A percentile compares a stretch with the other conserved stretches of the same genome.
Evolutionary conservation across 2,797 vertebrate genomes (phyloP).

Genomic region (Psittacula derbiana): DNA sequence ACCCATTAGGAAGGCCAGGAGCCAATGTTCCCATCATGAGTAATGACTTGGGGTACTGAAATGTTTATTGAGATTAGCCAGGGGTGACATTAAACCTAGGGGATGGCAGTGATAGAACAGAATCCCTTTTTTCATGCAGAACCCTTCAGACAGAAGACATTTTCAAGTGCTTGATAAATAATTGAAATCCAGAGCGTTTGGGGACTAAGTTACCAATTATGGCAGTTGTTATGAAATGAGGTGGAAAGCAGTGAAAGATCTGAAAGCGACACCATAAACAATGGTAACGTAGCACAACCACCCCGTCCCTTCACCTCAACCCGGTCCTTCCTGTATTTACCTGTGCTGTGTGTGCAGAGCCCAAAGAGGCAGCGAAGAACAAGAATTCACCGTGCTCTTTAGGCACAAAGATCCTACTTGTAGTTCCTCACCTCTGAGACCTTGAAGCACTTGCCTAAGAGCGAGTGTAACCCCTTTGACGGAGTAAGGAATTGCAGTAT

Average conservation of each 20-base stretch:
- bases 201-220: background rate
- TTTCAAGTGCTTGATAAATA: background rate
- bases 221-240: background rate
- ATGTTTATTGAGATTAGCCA: background rate
- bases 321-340: accelerated
- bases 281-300: background rate
- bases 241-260: background rate
- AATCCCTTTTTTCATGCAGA: background rate
- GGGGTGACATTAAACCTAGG: background rate
- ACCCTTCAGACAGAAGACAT: background rate
- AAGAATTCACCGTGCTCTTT: accelerated
- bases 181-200: background rate
- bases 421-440: background rate
- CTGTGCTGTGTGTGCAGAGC: background rate
- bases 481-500: background rate
- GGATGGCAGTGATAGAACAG: background rate
- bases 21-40: background rate
- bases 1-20: background rate
- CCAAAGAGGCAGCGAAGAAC: background rate
- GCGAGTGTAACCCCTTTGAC: background rate
- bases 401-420: background rate
- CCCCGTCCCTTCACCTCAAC: background rate
- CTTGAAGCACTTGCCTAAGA: background rate
- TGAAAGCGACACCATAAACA: background rate
- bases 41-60: background rate